A percentile compares a stretch with the other conserved stretches of the same genome.
phyloP scores from a whole-genome alignment of 1,140 invertebrate species.

The Phocides pigmalion region DNA sequence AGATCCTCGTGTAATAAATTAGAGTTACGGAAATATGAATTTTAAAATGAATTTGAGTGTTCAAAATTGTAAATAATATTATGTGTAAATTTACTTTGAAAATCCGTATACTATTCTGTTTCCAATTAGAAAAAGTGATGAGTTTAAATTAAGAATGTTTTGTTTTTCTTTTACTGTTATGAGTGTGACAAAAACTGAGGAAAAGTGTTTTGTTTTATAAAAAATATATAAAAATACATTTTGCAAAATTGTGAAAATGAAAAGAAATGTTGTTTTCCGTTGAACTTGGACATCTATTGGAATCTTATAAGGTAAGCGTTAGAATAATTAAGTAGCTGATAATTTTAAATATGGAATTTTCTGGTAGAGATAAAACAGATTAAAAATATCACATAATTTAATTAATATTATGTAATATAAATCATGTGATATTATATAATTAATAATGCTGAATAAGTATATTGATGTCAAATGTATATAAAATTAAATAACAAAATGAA shows the following conservation, averaged over 20 bases:
- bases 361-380: no score
- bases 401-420: no score
- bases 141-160: conserved; percentile 11
- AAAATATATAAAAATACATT: background rate
- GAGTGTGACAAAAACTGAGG: background rate
- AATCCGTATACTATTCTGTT: conserved; percentile 1
- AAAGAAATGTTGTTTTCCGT: conserved; percentile 39
- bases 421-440: no score
- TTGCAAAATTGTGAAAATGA: conserved; percentile 38
- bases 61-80: background rate
- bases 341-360: no score
- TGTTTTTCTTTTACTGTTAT: conserved; percentile 5
- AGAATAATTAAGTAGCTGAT: conserved; percentile 1
- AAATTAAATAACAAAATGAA: no score
- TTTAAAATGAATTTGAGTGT: background rate
- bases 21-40: background rate
- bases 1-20: no score
- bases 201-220: conserved; percentile 30
- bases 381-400: no score
- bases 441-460: no score
- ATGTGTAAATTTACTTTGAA: background rate
- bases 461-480: no score
- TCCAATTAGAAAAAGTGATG: background rate
- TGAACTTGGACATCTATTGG: conserved; percentile 46
- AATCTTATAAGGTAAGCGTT: conserved; percentile 65